Evolutionary conservation across 2,888 invertebrate species (phyloP).

Genomic region (Callyntrura guangdongensis): DNA sequence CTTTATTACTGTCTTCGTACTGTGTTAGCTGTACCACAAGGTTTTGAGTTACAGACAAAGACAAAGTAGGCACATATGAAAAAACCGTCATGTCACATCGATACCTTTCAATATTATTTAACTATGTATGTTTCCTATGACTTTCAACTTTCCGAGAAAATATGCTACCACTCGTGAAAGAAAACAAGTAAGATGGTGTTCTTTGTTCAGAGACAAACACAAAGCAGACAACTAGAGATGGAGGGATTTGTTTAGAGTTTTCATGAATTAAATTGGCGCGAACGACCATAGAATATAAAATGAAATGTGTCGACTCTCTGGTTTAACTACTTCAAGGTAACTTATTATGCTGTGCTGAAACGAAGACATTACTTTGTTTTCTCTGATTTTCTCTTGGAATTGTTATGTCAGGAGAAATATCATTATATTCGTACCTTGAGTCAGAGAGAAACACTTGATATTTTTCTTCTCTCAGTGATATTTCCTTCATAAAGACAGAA

Average conservation of each 20-base stretch:
- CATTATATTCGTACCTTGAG: no score
- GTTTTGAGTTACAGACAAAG: neutral
- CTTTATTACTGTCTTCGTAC: no score
- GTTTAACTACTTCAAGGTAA: neutral
- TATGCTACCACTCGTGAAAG: constrained; percentile 10
- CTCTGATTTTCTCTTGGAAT: no score
- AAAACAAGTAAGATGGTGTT: neutral
- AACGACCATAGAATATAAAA: constrained; percentile 64
- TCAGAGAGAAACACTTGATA: no score
- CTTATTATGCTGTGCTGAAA: no score
- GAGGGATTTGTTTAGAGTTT: constrained; percentile 36
- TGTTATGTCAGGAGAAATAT: no score
- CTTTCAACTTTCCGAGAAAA: constrained; percentile 15
- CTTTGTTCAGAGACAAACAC: neutral
- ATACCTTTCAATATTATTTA: constrained; percentile 35
- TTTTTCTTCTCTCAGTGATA: no score
- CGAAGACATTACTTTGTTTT: no score
- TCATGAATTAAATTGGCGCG: constrained; percentile 68
- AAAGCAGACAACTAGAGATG: neutral
- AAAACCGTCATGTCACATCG: neutral
- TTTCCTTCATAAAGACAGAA: no score
- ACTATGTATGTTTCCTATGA: constrained; percentile 26
- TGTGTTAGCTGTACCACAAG: no score
- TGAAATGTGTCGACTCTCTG: constrained; percentile 36
- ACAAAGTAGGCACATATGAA: neutral